Conservation (phyloP, 2,888 invertebrate genomes). For the Leptinotarsa tumamoca region DNA sequence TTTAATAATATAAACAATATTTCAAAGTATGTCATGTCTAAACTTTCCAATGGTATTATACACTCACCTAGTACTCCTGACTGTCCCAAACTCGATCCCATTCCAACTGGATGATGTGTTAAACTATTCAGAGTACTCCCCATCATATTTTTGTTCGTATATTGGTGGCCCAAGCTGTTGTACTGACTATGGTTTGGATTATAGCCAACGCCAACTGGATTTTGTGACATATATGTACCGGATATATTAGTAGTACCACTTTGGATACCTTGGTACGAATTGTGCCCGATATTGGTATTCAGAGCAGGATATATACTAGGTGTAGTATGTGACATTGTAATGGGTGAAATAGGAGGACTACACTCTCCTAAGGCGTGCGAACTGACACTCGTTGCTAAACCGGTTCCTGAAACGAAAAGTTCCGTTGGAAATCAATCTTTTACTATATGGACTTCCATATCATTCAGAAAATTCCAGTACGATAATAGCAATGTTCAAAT, state of each 20-base stretch:
- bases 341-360: slow-evolving; percentile 70
- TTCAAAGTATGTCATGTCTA: background rate
- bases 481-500: no score
- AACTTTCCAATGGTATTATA: background rate
- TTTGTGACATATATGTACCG: slow-evolving; percentile 52
- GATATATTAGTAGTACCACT: slow-evolving; percentile 51
- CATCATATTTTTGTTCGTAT: slow-evolving; percentile 57
- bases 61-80: slow-evolving; percentile 53
- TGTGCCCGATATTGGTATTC: slow-evolving; percentile 44
- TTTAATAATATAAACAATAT: no score
- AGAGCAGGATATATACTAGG: slow-evolving; percentile 68
- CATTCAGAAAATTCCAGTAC: no score
- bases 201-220: slow-evolving; percentile 53
- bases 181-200: slow-evolving; percentile 59
- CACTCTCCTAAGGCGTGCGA: slow-evolving; percentile 78
- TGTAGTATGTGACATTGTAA: slow-evolving; percentile 67
- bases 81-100: slow-evolving; percentile 56
- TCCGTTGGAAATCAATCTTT: no score
- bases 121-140: slow-evolving; percentile 52
- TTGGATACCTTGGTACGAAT: slow-evolving; percentile 60
- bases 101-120: slow-evolving; percentile 51
- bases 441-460: no score
- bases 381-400: slow-evolving; percentile 77
- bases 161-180: slow-evolving; percentile 60
- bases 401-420: slow-evolving; percentile 60